Evolutionary conservation across 53 echinoderm and acorn worm genomes (phyloP), one percentile per base, ranked within the genome.

Genomic region (Antedon mediterranea): DNA sequence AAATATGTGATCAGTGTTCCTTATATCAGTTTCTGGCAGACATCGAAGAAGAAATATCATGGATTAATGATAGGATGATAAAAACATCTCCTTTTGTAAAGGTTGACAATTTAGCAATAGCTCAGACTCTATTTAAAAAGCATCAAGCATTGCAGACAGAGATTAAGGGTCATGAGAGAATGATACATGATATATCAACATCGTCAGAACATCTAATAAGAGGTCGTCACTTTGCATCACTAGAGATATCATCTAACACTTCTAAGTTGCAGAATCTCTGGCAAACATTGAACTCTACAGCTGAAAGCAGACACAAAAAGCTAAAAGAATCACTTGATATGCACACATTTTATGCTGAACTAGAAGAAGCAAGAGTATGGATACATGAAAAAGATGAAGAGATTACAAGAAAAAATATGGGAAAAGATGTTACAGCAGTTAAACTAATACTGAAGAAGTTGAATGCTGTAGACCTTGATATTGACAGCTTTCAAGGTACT

Each of bases 11-110:
- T 71, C 89, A 91, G 6, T 76, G 85, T n/a, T 72, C 80, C 31
- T 84, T 95, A 14, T 88, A 80, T 75, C 82, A 92, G 75, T 85
- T 88, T 77, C 72, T 86, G 15, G 80, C 88, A 33, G 97, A 95
- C 73, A 84, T 95, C 20, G 89, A 85, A 70, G 92, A 95, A 30
- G 97, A 95, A 80, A 79, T 88, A 80, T 92, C 88, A 43, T 95
- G 97, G 97, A 87, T 95, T 41, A 83, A 84, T 34, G 89, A 92
- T 78, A 95, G 89, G 80, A 78, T 86, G 72, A 74, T 80, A 18
- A 71, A 82, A 44, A 88, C 89, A 32, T 80, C 77, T 2, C 87
- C 89, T 18, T 15, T 20, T 6, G 92, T 92, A 8, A 78, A 86
- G 28, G 97, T 91, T 3, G 71, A 78, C 23, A 86, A 89, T 32